Base-by-base conservation (phyloP, 2,888 invertebrate species). In the Lycaena phlaeas region DNA sequence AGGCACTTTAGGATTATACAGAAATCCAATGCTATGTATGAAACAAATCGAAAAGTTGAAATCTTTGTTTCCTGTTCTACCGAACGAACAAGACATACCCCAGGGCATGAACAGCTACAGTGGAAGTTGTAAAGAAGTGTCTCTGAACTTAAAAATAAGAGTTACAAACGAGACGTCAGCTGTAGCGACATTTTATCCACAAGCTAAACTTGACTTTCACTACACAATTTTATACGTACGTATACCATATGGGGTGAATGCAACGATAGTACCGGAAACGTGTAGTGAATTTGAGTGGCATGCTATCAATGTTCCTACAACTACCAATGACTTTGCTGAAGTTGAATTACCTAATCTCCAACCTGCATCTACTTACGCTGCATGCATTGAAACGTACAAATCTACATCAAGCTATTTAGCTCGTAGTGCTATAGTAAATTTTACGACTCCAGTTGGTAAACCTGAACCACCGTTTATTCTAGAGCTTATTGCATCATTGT, bases 11-110 rank as follows among this genome's bases (percentile, higher is more conserved):
- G 88, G 87, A 44, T 90, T 96, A 54, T 90, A 93, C 52, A 87
- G 89, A 57, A 97, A 97, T 66, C 91, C 92, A 2, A 89, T 91
- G 61, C 73, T 97, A 10, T 97, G 96, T 63, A 77, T 88, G 40
- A 82, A 84, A 15, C 87, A 90, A 57, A 89, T 95, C 34, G 68
- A 86, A 7, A 77, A 87, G 48, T 42, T 79, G 3, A 59, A 50
- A 37, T 36, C 46, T 3, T 29, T 45, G n/a, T 70, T 81, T 39
- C 71, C 68, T 1, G 41, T 43, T 6, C 22, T 44, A 27, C 70
- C 75, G 1, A 55, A 47, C 9, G 46, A 50, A 4, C 45, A 61
- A 22, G 77, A 78, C 41, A 47, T 75, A 9, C 69, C 69, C 1
- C 48, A 52, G 41, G 70, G 66, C 1, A 59, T 67, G 18, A 81